Evolutionary conservation across 2,113 vertebrate species (phyloP).

Genomic region (Pogonocichla stellata): DNA sequence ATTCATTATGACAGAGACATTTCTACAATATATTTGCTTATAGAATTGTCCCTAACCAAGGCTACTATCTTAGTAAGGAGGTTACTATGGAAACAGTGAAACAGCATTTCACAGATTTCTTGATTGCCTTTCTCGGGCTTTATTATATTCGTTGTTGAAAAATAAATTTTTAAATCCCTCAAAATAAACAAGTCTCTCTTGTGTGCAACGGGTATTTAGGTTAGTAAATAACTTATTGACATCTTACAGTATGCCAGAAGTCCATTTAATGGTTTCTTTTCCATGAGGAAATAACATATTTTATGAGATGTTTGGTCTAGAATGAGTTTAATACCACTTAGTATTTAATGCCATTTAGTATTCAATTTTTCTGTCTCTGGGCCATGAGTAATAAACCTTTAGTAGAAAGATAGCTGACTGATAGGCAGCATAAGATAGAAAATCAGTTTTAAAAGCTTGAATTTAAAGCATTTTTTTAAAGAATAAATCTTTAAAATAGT

Average conservation of each 20-base stretch:
- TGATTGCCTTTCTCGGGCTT: neutral
- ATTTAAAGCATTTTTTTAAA: neutral
- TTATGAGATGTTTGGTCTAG: neutral
- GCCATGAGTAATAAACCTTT: neutral
- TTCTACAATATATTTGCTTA: constrained; percentile 4
- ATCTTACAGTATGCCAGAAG: neutral
- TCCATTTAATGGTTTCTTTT: neutral
- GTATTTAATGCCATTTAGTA: neutral
- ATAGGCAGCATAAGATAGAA: neutral
- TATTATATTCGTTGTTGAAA: constrained; percentile 18
- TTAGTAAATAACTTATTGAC: neutral
- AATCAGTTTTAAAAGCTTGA: neutral
- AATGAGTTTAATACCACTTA: neutral
- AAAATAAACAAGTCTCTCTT: neutral
- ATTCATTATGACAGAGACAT: neutral
- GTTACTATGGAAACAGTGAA: constrained; percentile 61
- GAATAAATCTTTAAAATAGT: neutral
- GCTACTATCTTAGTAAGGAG: neutral
- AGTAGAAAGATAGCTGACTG: neutral
- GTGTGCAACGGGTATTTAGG: neutral
- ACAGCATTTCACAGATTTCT: neutral
- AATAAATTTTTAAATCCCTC: neutral
- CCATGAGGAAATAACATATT: neutral
- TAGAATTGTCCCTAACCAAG: constrained; percentile 19
- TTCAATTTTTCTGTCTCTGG: neutral